Evolutionary conservation across 2,888 invertebrate genomes (phyloP), one percentile per base, ranked within the genome.

Genomic region (Thera britannica): DNA sequence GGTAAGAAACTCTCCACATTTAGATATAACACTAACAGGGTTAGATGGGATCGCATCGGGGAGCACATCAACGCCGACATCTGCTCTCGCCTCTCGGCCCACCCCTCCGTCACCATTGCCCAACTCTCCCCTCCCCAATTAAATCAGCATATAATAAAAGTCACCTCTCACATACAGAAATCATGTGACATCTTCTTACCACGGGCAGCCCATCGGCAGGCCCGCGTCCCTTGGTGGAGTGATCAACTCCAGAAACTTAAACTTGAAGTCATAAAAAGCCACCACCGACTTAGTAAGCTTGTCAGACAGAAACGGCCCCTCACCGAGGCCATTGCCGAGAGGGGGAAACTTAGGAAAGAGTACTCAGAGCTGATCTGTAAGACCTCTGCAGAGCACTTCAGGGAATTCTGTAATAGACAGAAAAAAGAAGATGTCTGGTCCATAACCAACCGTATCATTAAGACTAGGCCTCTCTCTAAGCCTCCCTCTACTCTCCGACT

Each of bases 371-470:
- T 36, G 5, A 35, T 59, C 2, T 12, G 49, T 2, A 36, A 4
- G 3, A 49, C 34, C 11, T 35, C 59, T 11, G 23, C 49, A 6
- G 49, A 49, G 7, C 34, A 49, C 36, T 59, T 59, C 8, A 49
- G n/a, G 8, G 49, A 35, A 49, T 36, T 59, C 8, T 59, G 59
- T 7, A 12, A 23, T 6, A 35, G 8, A 2, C 59, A 59, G 9
- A 12, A 7, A 2, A 59, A 49, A n/a, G 59, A 59, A 49, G 49
- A 59, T 36, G 59, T 59, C 2, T 59, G 59, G 59, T 59, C 59
- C 2, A n/a, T 59, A 4, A 59, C 59, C 0, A 60, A 60, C 8
- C 36, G 51, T 36, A n/a, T 60, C n/a, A 36, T 60, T 0, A 36
- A 60, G 12, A 51, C 34, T 41, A 7, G 23, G 34, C 44, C 58